phyloP scores from a whole-genome alignment of 2,888 invertebrate genomes.

The Drosophila quinaria region DNA sequence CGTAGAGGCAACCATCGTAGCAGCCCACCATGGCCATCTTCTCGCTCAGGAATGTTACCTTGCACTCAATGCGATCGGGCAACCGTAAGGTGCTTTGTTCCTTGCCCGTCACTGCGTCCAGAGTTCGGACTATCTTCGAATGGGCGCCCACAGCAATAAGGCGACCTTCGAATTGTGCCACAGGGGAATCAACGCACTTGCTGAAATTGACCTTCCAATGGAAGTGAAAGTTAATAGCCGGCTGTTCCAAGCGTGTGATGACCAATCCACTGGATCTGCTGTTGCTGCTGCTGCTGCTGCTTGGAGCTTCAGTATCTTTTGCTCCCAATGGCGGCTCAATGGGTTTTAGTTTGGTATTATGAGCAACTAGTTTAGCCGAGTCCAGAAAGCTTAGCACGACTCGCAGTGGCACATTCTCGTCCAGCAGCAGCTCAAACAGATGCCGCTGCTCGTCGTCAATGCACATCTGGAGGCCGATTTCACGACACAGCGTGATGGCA shows the following conservation, averaged over 20 bases:
- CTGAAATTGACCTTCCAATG: conserved; percentile 79
- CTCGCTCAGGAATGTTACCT: conserved; percentile 86
- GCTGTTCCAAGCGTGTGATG: conserved; percentile 54
- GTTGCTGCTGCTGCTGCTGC: neutral
- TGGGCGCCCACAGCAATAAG: conserved; percentile 90
- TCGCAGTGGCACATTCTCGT: conserved; percentile 61
- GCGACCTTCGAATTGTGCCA: conserved; percentile 86
- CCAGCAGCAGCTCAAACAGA: conserved; percentile 74
- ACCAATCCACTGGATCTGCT: conserved; percentile 29
- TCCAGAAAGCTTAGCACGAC: conserved; percentile 62
- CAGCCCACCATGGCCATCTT: conserved; percentile 90
- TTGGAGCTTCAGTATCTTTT: neutral
- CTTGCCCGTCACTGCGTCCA: conserved; percentile 87
- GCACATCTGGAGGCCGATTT: conserved; percentile 70
- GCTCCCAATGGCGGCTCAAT: conserved; percentile 25
- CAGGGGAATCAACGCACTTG: conserved; percentile 94
- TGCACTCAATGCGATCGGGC: conserved; percentile 91
- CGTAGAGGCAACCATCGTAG: conserved; percentile 91
- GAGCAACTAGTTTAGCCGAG: conserved; percentile 56
- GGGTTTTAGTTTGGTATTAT: conserved; percentile 61
- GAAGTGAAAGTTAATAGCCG: conserved; percentile 48
- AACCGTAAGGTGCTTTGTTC: conserved; percentile 86
- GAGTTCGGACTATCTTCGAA: conserved; percentile 89
- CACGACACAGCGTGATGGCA: conserved; percentile 77
- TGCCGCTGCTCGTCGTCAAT: conserved; percentile 66